phyloP scores from a whole-genome alignment of 2,797 vertebrate species.

The Muscicapa comitata region DNA sequence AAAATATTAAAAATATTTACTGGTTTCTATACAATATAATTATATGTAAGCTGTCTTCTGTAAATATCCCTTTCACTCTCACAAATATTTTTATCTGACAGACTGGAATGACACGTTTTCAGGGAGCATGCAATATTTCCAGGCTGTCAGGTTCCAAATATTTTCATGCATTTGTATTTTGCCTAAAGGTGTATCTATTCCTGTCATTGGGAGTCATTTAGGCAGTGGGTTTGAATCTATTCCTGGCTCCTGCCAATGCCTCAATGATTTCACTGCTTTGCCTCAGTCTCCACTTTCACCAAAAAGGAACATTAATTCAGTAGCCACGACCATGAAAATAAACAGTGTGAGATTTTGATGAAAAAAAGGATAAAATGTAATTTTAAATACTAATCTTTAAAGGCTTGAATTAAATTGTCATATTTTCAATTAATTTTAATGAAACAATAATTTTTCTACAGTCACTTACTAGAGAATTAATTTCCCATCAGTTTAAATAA shows the following conservation, averaged over 20 bases:
- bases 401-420: neutral
- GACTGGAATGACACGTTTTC: constrained; percentile 5
- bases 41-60: neutral
- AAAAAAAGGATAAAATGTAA: neutral
- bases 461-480: neutral
- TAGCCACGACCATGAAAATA: neutral
- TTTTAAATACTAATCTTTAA: neutral
- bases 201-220: constrained; percentile 22
- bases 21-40: neutral
- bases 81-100: constrained; percentile 23
- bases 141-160: constrained; percentile 36
- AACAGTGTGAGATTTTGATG: neutral
- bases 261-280: neutral
- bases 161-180: constrained; percentile 47
- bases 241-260: constrained; percentile 7
- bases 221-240: neutral
- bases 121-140: constrained; percentile 1
- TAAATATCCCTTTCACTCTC: neutral
- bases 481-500: neutral
- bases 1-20: neutral
- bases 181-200: constrained; percentile 49
- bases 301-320: neutral
- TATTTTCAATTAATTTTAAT: neutral
- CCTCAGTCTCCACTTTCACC: neutral
- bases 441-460: neutral